Conservation (phyloP, 2,113 vertebrate genomes). For the Hydrochoerus hydrochaeris region DNA sequence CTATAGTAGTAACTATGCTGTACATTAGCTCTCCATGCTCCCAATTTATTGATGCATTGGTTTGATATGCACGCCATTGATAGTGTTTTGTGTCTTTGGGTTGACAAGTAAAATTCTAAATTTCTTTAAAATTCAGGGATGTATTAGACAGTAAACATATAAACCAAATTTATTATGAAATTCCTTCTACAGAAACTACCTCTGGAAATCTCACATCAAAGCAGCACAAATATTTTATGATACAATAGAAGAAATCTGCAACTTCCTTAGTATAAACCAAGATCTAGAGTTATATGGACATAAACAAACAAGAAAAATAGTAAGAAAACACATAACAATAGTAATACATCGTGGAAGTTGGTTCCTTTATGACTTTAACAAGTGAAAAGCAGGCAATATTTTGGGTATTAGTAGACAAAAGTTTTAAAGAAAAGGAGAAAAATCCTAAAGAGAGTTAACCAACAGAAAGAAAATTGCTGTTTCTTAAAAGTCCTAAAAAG, state of each 20-base stretch:
- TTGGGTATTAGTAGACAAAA: constrained; percentile 42
- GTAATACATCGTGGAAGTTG: neutral
- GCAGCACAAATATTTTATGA: constrained; percentile 51
- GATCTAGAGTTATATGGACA: neutral
- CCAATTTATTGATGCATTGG: neutral
- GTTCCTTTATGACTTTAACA: constrained; percentile 33
- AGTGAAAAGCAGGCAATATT: constrained; percentile 52
- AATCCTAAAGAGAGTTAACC: neutral
- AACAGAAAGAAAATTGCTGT: neutral
- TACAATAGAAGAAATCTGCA: neutral
- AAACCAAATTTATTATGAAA: constrained; percentile 45
- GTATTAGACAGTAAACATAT: constrained; percentile 16
- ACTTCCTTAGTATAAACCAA: constrained; percentile 20
- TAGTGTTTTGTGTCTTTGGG: neutral
- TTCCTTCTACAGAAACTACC: constrained; percentile 15
- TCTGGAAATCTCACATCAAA: constrained; percentile 55
- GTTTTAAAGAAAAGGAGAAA: constrained; percentile 35
- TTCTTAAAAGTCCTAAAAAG: constrained; percentile 43
- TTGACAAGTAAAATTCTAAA: constrained; percentile 26
- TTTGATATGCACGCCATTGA: neutral
- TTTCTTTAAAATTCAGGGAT: neutral
- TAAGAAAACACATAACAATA: neutral
- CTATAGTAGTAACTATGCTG: neutral
- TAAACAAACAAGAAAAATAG: constrained; percentile 51
- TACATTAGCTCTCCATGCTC: neutral